These are phyloP conservation scores for Megatriorchis doriae DNA, from an alignment of 2,113 vertebrate genomes.

Conservation along the genomic window DNA sequence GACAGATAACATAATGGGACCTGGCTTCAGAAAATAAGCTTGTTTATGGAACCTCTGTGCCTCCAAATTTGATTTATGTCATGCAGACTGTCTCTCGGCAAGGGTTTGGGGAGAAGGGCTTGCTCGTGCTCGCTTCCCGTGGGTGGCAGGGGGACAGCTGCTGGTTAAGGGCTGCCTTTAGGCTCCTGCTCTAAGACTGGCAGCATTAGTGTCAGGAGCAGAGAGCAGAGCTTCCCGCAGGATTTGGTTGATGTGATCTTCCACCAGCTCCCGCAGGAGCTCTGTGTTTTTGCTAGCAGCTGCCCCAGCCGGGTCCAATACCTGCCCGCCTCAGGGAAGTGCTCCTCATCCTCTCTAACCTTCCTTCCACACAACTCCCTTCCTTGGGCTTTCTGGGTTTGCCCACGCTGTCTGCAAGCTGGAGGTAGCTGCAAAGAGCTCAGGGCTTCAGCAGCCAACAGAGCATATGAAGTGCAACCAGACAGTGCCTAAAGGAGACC, in stretches of 20 bases:
- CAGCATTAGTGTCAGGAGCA: not conserved
- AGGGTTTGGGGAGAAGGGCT: not conserved
- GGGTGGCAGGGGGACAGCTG: rapidly evolving
- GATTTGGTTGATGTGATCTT: not conserved
- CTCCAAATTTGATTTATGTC: conserved; percentile 33
- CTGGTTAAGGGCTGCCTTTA: not conserved
- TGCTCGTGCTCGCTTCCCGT: rapidly evolving
- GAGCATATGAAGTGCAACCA: not conserved
- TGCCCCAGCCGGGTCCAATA: not conserved
- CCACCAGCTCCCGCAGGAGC: not conserved
- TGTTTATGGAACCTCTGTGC: conserved; percentile 50
- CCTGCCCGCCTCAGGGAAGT: not conserved
- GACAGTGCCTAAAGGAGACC: not conserved
- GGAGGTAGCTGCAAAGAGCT: not conserved
- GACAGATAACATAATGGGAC: conserved; percentile 61
- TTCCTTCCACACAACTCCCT: not conserved
- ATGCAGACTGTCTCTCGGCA: rapidly evolving
- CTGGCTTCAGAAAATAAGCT: conserved; percentile 40
- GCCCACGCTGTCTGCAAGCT: not conserved
- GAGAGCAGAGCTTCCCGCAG: not conserved
- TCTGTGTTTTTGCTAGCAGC: not conserved
- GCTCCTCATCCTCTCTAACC: not conserved
- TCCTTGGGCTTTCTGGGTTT: not conserved
- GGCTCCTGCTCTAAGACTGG: not conserved
- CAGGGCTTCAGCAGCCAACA: not conserved